phyloP scores from a whole-genome alignment of 2,113 vertebrate genomes.

The Albula glossodonta region DNA sequence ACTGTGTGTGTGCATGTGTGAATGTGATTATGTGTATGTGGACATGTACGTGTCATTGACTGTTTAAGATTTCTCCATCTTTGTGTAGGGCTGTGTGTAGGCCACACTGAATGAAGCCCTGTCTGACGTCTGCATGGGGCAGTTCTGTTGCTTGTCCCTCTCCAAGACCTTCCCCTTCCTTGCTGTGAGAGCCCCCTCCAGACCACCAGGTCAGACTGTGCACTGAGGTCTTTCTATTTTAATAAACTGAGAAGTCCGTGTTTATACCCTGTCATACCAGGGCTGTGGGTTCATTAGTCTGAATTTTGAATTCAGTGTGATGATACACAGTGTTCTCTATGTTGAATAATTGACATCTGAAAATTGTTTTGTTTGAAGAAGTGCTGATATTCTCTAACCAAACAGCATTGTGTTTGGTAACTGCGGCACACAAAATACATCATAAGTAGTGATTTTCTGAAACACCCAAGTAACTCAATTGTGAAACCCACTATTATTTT shows the following conservation, averaged over 20 bases:
- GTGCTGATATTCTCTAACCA: background rate
- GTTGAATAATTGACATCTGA: background rate
- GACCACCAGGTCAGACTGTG: slow-evolving; percentile 37
- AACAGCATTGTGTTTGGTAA: background rate
- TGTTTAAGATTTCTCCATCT: background rate
- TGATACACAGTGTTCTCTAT: background rate
- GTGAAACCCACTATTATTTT: background rate
- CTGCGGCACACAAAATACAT: background rate
- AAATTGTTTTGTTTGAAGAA: background rate
- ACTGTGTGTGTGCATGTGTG: background rate
- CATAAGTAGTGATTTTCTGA: background rate
- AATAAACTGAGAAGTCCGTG: background rate
- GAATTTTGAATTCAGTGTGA: background rate
- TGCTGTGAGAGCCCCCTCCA: slow-evolving; percentile 10
- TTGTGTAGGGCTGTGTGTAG: slow-evolving; percentile 11
- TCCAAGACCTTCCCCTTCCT: background rate
- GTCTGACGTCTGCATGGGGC: slow-evolving; percentile 34
- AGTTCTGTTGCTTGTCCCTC: slow-evolving; percentile 20
- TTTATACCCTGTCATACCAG: background rate
- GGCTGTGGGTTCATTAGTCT: background rate
- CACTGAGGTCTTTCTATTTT: slow-evolving; percentile 9
- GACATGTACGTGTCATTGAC: slow-evolving; percentile 32
- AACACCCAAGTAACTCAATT: background rate
- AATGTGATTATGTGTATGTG: slow-evolving; percentile 2
- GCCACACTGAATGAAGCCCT: slow-evolving; percentile 19